Evolutionary conservation across 2,888 invertebrate species (phyloP), one percentile per base, ranked within the genome.

Genomic region (Caenorhabditis sp.): DNA sequence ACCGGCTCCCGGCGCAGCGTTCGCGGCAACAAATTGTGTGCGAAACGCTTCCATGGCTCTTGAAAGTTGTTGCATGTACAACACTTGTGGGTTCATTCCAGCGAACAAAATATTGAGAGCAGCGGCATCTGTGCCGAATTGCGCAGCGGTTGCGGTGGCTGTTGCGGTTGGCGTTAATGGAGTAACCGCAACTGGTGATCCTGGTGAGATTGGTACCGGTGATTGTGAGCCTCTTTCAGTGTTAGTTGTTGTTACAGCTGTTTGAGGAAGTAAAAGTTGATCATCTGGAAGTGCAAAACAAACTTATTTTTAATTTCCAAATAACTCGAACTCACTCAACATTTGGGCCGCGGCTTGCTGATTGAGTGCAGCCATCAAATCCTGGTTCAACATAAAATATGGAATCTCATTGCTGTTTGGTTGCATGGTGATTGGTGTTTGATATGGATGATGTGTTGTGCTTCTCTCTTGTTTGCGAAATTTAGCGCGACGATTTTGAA

Each of bases 401-500:
- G 75, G 75, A 58, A 67, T 75, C 36, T 75, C 75, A 37, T 60
- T 63, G 21, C 62, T 67, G 14, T 58, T 59, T 21, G 43, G 62
- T 17, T 63, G 58, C 54, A 67, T 61, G 43, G 23, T 58, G 43
- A 75, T 58, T 37, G 78, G 76, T 54, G 73, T 72, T 27, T 68
- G 72, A 60, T 78, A 76, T 23, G 74, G 75, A 58, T 74, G 80
- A 58, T 78, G 78, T 31, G 67, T 63, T 49, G 65, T 73, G 54
- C 74, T 75, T 17, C 78, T 58, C 49, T 80, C 82, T 54, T 84
- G 83, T 59, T 84, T 84, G 14, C 85, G 79, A 69, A 70, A 83
- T 67, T 85, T 85, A 58, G 85, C 85, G 27, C 85, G 78, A n/a
- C 85, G 76, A 71, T 85, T 85, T 70, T 85, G 85, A 75, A 85